A percentile compares a stretch with the other conserved stretches of the same genome.
These are phyloP conservation scores for Tryphoninae sp. DNA, from an alignment of 2,888 invertebrate species.

Conservation along the genomic window DNA sequence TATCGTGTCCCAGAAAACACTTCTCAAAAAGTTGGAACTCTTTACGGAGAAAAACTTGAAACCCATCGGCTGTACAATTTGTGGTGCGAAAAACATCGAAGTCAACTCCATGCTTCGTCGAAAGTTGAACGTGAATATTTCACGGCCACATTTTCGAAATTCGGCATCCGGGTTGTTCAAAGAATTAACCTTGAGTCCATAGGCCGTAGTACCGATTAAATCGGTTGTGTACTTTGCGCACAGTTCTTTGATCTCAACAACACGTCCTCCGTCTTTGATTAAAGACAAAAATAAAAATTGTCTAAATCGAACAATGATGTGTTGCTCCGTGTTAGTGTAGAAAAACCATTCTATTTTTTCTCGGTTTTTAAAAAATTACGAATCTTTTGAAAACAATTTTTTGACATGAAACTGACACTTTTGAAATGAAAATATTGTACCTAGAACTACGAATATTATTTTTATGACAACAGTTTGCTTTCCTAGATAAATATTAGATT, in stretches of 20 bases:
- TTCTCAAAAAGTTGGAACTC: constrained; percentile 77
- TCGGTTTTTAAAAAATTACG: no score
- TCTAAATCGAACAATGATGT: no score
- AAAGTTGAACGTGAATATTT: constrained; percentile 78
- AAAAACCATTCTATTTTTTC: no score
- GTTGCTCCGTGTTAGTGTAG: no score
- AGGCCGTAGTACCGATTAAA: constrained; percentile 82
- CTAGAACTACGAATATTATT: no score
- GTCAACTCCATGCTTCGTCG: constrained; percentile 78
- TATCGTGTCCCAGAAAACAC: constrained; percentile 80
- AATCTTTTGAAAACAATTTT: no score
- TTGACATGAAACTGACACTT: no score
- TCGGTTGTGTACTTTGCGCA: constrained; percentile 78
- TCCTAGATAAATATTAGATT: no score
- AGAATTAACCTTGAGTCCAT: constrained; percentile 81
- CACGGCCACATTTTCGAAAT: constrained; percentile 80
- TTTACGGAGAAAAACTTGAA: constrained; percentile 79
- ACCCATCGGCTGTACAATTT: constrained; percentile 75
- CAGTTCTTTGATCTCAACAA: constrained; percentile 75
- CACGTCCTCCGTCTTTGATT: constrained; percentile 64
- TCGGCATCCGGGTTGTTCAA: constrained; percentile 80
- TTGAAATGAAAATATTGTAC: no score
- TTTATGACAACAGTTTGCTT: no score
- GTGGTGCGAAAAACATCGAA: constrained; percentile 81
- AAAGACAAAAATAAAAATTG: constrained; percentile 4